Base-by-base conservation (phyloP, 2,888 invertebrate genomes). In the Torymus texanus region DNA sequence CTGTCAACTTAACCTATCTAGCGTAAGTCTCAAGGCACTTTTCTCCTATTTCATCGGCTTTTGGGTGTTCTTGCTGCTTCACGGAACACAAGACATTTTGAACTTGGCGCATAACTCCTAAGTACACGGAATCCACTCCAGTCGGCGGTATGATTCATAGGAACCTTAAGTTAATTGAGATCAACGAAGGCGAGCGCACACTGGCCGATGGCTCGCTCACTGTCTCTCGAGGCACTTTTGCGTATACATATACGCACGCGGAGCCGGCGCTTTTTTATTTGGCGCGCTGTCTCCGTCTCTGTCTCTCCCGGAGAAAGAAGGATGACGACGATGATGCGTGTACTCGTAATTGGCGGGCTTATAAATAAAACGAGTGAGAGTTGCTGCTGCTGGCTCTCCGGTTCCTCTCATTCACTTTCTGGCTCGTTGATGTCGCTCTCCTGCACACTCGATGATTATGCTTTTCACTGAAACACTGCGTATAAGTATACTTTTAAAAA, bases 291-390 rank as follows among this genome's bases (percentile, higher is more conserved):
- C 29, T 3, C 29, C 41, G 41, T 41, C 41, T 8, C 41, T 8
- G 5, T 29, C 29, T 29, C 29, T 41, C 41, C 8, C 41, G 41
- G 41, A 41, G 41, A 41, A 41, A 41, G 41, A 41, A 41, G 41
- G 8, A 41, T 41, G 18, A 68, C 18, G 53, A 67, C 51, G 75
- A 73, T 18, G 72, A 53, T 29, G 62, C 53, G 21, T 12, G n/a
- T 24, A 10, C 61, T 72, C 72, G 62, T 73, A 62, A 61, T 70
- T 70, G 70, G 70, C 41, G 50, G 63, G 58, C 63, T 74, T 63
- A 66, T 50, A 74, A 74, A 66, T 66, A 74, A 61, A 70, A 68
- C 56, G 18, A 58, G n/a, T 10, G 55, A 63, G 41, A 24, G 24
- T 13, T 24, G 61, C 11, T 24, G 41, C 41, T 41, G 41, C 61